These are phyloP conservation scores for Gymnoscopelus braueri DNA, from an alignment of 2,797 vertebrate genomes.

Conservation along the genomic window DNA sequence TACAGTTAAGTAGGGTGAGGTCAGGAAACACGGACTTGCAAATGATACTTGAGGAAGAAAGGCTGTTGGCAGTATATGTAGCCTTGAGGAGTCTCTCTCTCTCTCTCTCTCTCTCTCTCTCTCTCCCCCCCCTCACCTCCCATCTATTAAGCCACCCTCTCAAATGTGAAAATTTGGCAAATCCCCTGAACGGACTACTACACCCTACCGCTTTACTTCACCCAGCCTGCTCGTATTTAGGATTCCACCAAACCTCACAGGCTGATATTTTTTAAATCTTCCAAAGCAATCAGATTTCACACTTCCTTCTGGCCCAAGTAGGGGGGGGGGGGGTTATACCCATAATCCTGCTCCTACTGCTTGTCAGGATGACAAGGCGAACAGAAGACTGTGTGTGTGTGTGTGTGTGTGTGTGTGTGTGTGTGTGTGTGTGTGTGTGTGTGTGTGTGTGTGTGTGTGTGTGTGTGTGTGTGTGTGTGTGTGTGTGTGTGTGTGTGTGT, in stretches of 20 bases:
- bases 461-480: conserved; percentile 6
- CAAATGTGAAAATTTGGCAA: conserved; percentile 48
- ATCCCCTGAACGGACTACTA: conserved; percentile 57
- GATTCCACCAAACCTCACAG: conserved; percentile 54
- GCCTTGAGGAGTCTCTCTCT: conserved; percentile 42
- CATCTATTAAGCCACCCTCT: conserved; percentile 41
- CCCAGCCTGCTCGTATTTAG: conserved; percentile 52
- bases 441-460: conserved; percentile 5
- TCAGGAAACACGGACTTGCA: background rate
- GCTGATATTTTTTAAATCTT: conserved; percentile 60
- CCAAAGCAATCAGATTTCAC: conserved; percentile 73
- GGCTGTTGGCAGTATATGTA: conserved; percentile 31
- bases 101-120: background rate
- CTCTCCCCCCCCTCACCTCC: too few relatives aligned
- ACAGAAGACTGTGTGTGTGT: conserved; percentile 43
- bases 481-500: too few relatives aligned
- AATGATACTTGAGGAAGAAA: conserved; percentile 18
- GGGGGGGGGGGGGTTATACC: conserved; percentile 37
- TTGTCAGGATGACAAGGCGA: conserved; percentile 70
- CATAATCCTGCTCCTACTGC: conserved; percentile 69
- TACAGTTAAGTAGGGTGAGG: background rate
- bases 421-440: background rate
- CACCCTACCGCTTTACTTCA: conserved; percentile 41
- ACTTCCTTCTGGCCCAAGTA: conserved; percentile 59
- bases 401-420: too few relatives aligned